phyloP scores from a whole-genome alignment of 2,113 vertebrate genomes.

The Calyptomena viridis region DNA sequence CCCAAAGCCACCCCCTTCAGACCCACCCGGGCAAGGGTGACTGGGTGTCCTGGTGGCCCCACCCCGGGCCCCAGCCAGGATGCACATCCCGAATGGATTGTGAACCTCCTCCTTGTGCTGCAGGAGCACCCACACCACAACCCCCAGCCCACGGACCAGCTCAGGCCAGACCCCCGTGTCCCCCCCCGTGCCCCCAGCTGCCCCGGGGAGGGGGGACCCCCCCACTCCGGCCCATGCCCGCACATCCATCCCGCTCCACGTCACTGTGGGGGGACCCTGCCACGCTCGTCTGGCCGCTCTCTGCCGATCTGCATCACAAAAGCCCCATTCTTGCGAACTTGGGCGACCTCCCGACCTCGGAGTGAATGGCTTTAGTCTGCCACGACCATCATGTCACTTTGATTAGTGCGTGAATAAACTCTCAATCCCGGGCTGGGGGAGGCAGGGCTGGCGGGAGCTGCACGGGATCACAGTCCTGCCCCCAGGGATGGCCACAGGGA shows the following conservation, averaged over 20 bases:
- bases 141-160: rapidly evolving
- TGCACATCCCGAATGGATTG: rapidly evolving
- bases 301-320: constrained; percentile 86
- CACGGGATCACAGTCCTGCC: background rate
- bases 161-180: rapidly evolving
- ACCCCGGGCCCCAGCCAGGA: background rate
- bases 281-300: constrained; percentile 38
- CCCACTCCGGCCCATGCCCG: background rate
- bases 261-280: background rate
- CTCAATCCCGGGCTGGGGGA: constrained; percentile 57
- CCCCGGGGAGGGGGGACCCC: background rate
- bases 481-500: background rate
- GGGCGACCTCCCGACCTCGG: constrained; percentile 84
- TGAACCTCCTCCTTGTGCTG: rapidly evolving
- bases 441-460: background rate
- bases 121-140: rapidly evolving
- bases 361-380: constrained; percentile 82
- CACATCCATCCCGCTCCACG: background rate
- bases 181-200: background rate
- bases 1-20: background rate
- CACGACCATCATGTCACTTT: constrained; percentile 75
- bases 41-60: rapidly evolving
- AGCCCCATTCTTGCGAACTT: constrained; percentile 79
- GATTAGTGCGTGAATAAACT: constrained; percentile 75
- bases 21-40: rapidly evolving